These are phyloP conservation scores for Dendronephthya gigantea DNA, from an alignment of 64 coral and sea anemone genomes.

Conservation along the genomic window DNA sequence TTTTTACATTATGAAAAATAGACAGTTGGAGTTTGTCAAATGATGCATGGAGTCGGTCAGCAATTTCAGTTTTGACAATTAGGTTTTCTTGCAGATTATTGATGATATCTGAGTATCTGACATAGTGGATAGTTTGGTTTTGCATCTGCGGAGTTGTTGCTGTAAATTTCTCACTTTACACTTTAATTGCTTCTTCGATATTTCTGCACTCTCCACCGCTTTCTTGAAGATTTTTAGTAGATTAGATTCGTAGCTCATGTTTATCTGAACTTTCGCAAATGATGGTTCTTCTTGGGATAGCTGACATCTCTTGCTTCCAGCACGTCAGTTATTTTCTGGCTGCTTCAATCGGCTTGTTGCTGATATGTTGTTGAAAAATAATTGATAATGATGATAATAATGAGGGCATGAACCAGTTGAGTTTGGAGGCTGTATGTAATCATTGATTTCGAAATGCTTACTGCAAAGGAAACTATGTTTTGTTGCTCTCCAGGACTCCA, in stretches of 20 bases:
- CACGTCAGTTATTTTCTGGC: no score
- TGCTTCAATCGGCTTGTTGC: neutral
- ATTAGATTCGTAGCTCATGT: neutral
- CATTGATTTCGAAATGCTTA: neutral
- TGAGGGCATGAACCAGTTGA: neutral
- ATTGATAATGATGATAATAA: neutral
- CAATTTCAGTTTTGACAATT: no score
- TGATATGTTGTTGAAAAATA: neutral
- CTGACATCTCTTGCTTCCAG: no score
- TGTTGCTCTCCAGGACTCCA: slow-evolving; percentile 6
- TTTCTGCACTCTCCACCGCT: neutral
- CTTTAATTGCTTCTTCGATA: slow-evolving; percentile 6
- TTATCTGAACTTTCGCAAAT: neutral
- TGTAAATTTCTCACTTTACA: neutral
- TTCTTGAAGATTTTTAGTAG: neutral
- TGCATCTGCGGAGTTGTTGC: neutral
- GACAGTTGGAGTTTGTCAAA: no score
- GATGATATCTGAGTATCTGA: neutral
- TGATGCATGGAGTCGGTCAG: no score
- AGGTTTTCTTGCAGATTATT: neutral
- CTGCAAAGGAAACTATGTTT: no score
- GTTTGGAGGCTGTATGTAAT: neutral
- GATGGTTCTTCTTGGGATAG: no score
- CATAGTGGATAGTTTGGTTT: neutral
- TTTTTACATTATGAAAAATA: no score